Percentiles rank a stretch among this genome's conserved stretches.
These are phyloP conservation scores for Dryococelus australis DNA, from an alignment of 2,888 invertebrate genomes.

Conservation along the genomic window DNA sequence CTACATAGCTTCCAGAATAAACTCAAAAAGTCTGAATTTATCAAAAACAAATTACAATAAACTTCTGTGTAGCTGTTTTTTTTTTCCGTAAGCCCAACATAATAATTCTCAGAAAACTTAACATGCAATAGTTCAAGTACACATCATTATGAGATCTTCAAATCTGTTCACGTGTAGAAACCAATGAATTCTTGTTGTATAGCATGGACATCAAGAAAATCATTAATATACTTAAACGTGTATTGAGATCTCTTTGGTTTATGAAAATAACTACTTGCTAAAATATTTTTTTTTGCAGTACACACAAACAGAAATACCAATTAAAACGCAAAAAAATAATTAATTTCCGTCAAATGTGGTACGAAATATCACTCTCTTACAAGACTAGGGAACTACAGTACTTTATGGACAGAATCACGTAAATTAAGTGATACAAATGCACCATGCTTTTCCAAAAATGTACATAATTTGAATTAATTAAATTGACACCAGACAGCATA, in stretches of 20 bases:
- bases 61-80: not conserved
- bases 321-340: not conserved
- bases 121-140: not conserved
- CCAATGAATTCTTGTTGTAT: not conserved
- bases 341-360: not conserved
- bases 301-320: not conserved
- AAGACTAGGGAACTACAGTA: not conserved
- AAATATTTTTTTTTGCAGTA: not conserved
- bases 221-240: not conserved
- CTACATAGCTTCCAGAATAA: too few species aligned
- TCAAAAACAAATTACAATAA: not conserved
- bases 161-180: not conserved
- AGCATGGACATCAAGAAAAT: not conserved
- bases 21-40: too few species aligned
- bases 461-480: not conserved
- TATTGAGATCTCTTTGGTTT: conserved; percentile 11
- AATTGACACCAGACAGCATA: not conserved
- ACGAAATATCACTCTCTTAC: not conserved
- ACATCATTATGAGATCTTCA: not conserved
- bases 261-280: not conserved
- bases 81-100: not conserved
- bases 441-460: not conserved
- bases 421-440: not conserved
- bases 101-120: not conserved
- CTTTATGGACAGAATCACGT: not conserved